Conservation (phyloP, 2,888 invertebrate genomes). For the Caradrina clavipalpis region DNA sequence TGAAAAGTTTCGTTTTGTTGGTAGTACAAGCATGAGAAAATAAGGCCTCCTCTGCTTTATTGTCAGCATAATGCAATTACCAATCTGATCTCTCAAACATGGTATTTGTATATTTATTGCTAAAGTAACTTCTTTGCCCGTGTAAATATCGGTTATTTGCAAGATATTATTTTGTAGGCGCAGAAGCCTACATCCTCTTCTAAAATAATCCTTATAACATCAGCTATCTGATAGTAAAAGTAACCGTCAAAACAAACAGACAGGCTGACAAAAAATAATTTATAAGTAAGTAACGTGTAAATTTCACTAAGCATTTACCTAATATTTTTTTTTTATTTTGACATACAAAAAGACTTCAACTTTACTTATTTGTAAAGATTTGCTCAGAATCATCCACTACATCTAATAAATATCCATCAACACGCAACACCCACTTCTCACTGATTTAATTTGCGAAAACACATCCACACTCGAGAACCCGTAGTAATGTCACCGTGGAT, state of each 20-base stretch:
- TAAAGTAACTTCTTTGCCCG: background rate
- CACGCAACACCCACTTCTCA: background rate
- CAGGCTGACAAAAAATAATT: too few species aligned
- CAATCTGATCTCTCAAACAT: background rate
- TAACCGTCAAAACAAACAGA: too few species aligned
- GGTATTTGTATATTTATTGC: background rate
- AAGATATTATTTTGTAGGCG: too few species aligned
- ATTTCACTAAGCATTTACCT: too few species aligned
- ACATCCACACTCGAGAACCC: slow-evolving; percentile 39
- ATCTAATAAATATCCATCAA: background rate
- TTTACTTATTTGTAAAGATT: background rate
- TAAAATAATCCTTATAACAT: too few species aligned
- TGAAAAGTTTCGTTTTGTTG: too few species aligned
- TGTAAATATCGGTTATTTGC: too few species aligned
- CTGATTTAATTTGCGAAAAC: slow-evolving; percentile 17
- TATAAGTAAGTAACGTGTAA: too few species aligned
- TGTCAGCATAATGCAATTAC: background rate
- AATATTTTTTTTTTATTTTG: too few species aligned
- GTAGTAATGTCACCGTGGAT: slow-evolving; percentile 33
- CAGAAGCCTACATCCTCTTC: too few species aligned
- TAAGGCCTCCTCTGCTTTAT: background rate
- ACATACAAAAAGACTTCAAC: too few species aligned
- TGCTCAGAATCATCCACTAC: background rate
- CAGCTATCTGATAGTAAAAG: too few species aligned
- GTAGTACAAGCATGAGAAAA: background rate